phyloP scores from a whole-genome alignment of 1,140 invertebrate genomes.

The Matsumurasca onukii region DNA sequence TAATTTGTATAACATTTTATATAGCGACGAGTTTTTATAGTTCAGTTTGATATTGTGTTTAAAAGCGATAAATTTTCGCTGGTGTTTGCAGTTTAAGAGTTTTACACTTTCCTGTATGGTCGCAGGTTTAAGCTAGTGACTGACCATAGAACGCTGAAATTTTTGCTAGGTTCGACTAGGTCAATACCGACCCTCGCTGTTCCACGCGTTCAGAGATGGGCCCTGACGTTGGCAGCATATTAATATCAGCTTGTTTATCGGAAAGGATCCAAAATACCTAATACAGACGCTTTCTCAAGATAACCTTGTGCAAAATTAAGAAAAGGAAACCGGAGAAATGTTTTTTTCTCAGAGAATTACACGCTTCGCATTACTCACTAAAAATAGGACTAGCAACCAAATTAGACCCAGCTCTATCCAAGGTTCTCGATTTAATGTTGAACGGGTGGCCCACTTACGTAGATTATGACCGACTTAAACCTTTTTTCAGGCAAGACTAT shows the following conservation, averaged over 20 bases:
- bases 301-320: not conserved
- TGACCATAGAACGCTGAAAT: constrained; percentile 5
- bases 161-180: not conserved
- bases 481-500: not conserved
- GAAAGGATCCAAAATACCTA: not conserved
- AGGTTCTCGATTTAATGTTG: constrained; percentile 5
- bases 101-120: too few relatives aligned
- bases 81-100: too few relatives aligned
- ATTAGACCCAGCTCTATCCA: not conserved
- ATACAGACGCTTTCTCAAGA: constrained; percentile 20
- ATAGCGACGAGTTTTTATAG: too few relatives aligned
- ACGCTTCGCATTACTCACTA: not conserved
- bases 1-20: too few relatives aligned
- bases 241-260: not conserved
- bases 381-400: constrained; percentile 6
- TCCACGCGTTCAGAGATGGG: constrained; percentile 11
- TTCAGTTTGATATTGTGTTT: too few relatives aligned
- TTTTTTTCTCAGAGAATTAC: not conserved
- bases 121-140: not conserved
- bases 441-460: constrained; percentile 13
- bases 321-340: constrained; percentile 5
- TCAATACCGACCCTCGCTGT: not conserved
- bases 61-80: too few relatives aligned
- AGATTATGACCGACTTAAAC: constrained; percentile 4
- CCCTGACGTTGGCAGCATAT: not conserved